phyloP scores from a whole-genome alignment of 2,888 invertebrate genomes.

The Eucera pruinosa region DNA sequence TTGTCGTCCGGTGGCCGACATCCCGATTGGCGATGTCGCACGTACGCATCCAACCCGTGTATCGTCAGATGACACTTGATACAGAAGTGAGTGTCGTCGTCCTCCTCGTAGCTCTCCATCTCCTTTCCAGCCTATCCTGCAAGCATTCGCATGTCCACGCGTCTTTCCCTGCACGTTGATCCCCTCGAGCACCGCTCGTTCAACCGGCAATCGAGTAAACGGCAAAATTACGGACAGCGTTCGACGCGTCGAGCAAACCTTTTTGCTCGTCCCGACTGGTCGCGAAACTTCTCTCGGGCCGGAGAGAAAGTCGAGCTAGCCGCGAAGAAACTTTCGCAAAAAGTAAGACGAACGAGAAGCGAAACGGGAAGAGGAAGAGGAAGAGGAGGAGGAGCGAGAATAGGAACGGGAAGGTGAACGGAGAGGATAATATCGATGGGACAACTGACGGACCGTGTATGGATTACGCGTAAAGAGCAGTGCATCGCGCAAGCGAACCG shows the following conservation, averaged over 20 bases:
- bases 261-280: background rate
- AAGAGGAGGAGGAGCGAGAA: background rate
- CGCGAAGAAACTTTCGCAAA: slow-evolving; percentile 14
- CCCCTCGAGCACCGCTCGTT: background rate
- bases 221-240: background rate
- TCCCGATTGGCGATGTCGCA: slow-evolving; percentile 91
- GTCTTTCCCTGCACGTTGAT: background rate
- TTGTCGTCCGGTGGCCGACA: slow-evolving; percentile 76
- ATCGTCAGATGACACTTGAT: slow-evolving; percentile 94
- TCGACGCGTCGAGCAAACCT: background rate
- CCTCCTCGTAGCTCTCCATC: slow-evolving; percentile 86
- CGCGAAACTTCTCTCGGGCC: background rate
- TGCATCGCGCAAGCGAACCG: slow-evolving; percentile 79
- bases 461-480: slow-evolving; percentile 60
- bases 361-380: background rate
- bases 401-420: background rate
- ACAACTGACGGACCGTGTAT: slow-evolving; percentile 23
- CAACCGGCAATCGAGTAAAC: background rate
- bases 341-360: background rate
- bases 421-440: slow-evolving; percentile 4
- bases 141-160: background rate
- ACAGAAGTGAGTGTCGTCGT: slow-evolving; percentile 94
- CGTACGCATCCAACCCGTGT: slow-evolving; percentile 93
- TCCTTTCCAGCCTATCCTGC: background rate
- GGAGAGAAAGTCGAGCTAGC: background rate